A percentile compares a stretch with the other conserved stretches of the same genome.
Evolutionary conservation across 30 jellyfish, hydroid and myxozoan genomes (phyloP).

Genomic region (Aurelia sp.): DNA sequence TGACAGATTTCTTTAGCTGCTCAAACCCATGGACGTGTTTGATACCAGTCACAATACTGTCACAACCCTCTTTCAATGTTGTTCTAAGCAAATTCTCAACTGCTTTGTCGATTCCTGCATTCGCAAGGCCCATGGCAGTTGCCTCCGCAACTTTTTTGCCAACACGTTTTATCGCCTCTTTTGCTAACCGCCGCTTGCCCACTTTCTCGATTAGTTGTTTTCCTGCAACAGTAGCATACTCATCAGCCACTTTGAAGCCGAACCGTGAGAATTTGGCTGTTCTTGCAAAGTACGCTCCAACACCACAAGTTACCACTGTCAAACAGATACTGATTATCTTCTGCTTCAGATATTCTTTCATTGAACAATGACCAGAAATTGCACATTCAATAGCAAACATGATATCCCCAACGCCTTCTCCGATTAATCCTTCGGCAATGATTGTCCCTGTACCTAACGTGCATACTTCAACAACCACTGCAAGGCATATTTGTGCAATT

Average conservation of each 20-base stretch:
- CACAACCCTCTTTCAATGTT: neutral
- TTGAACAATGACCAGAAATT: constrained; percentile 36
- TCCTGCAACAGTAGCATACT: constrained; percentile 10
- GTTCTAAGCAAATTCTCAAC: constrained; percentile 22
- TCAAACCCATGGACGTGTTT: neutral
- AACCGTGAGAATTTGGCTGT: constrained; percentile 36
- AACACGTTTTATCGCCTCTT: constrained; percentile 27
- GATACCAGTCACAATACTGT: neutral
- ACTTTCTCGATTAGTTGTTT: constrained; percentile 15
- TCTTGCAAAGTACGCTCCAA: constrained; percentile 49
- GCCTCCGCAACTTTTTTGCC: constrained; percentile 53
- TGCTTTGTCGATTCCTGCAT: constrained; percentile 3
- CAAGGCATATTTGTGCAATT: constrained; percentile 35
- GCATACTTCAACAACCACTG: constrained; percentile 24
- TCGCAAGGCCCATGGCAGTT: constrained; percentile 26
- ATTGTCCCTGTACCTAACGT: constrained; percentile 36
- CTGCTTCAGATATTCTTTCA: constrained; percentile 41
- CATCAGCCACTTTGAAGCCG: constrained; percentile 27
- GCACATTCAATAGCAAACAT: constrained; percentile 45
- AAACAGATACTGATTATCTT: constrained; percentile 28
- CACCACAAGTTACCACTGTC: constrained; percentile 44
- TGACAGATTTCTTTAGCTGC: constrained; percentile 11
- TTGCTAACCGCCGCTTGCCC: neutral
- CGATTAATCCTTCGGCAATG: constrained; percentile 34
- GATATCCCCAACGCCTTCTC: constrained; percentile 53